phyloP scores from a whole-genome alignment of 2,888 invertebrate species.

The Schizotus pectinicornis region DNA sequence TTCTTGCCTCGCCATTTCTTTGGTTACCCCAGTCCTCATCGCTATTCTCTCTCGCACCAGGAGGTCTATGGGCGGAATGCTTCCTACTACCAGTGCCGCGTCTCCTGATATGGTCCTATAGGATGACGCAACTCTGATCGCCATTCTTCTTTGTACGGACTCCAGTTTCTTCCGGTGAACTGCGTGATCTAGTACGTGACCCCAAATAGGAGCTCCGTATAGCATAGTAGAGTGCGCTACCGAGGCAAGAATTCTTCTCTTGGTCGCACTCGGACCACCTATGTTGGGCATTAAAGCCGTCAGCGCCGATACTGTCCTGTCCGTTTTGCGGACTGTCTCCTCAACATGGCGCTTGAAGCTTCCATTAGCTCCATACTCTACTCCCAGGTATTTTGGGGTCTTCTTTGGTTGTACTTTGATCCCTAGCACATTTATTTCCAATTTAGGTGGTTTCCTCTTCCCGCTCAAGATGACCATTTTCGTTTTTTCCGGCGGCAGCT shows the following conservation, averaged over 20 bases:
- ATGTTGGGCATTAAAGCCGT: neutral
- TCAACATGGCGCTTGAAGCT: neutral
- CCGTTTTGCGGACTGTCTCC: neutral
- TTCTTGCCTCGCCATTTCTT: too few species aligned
- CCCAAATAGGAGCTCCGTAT: neutral
- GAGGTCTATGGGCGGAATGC: neutral
- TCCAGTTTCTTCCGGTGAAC: neutral
- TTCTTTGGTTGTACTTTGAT: too few species aligned
- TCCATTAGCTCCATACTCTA: neutral
- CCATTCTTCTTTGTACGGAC: neutral
- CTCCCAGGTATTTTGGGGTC: neutral
- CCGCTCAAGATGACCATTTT: too few species aligned
- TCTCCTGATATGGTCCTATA: neutral
- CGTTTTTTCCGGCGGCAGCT: too few species aligned
- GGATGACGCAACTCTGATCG: neutral
- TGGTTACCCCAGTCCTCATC: too few species aligned
- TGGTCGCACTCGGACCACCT: neutral
- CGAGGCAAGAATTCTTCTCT: neutral
- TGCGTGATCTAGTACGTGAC: neutral
- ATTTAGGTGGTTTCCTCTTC: too few species aligned
- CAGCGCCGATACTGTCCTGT: neutral
- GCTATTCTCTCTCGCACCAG: neutral
- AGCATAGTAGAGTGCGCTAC: neutral
- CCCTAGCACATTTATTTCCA: too few species aligned
- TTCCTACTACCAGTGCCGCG: neutral